These are phyloP conservation scores for Glaucomys volans DNA, from an alignment of 2,113 vertebrate genomes.

Conservation along the genomic window DNA sequence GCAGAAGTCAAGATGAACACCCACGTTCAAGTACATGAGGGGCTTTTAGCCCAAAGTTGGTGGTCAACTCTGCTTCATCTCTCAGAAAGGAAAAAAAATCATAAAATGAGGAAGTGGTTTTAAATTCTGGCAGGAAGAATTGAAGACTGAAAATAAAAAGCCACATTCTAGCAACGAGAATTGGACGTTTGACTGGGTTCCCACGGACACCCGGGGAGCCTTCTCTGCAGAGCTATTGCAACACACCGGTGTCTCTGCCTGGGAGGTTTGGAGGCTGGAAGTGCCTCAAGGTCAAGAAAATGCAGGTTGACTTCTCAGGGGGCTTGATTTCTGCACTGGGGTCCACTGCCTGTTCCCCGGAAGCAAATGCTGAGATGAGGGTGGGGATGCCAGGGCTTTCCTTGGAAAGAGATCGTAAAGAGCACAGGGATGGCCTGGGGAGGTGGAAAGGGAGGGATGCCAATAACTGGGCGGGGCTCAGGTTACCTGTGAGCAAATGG, in stretches of 20 bases:
- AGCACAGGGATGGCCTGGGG: background rate
- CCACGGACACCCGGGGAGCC: background rate
- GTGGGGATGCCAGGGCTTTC: background rate
- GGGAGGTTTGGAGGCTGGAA: background rate
- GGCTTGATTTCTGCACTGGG: background rate
- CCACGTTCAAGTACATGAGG: background rate
- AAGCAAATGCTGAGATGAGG: background rate
- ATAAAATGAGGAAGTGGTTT: conserved; percentile 50
- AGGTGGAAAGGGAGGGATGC: background rate
- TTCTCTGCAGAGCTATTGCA: background rate
- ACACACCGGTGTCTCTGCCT: background rate
- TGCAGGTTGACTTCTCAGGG: background rate
- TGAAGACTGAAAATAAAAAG: background rate
- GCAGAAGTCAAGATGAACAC: conserved; percentile 59
- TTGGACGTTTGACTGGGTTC: background rate
- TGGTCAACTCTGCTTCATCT: background rate
- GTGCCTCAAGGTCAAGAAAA: background rate
- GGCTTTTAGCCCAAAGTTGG: background rate
- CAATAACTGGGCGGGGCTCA: background rate
- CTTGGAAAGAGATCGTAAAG: background rate
- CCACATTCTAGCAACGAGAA: conserved; percentile 12
- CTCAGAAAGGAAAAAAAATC: background rate
- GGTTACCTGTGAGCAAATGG: background rate
- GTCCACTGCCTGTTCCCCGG: background rate
- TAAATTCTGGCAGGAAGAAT: conserved; percentile 40